phyloP scores from a whole-genome alignment of 1,140 invertebrate species.

The Capitella teleta region DNA sequence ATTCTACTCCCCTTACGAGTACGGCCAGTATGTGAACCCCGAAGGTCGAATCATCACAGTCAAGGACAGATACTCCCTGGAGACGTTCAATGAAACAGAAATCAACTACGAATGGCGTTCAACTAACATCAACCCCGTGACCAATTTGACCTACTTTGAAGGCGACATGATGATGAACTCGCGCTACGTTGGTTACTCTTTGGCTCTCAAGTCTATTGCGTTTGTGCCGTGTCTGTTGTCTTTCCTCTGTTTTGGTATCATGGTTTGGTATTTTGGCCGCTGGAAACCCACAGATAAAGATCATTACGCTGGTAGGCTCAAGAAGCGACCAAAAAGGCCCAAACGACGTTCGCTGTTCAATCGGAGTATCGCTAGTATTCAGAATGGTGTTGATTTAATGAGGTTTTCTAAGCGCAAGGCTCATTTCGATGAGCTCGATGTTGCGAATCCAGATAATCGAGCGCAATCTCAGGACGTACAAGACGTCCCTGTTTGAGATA shows the following conservation, averaged over 20 bases:
- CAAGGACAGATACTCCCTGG: conserved; percentile 32
- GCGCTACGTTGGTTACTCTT: conserved; percentile 42
- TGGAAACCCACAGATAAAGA: conserved; percentile 37
- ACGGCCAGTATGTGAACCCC: conserved; percentile 45
- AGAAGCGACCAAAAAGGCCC: conserved; percentile 23
- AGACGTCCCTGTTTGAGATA: too few relatives aligned
- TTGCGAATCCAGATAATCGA: too few relatives aligned
- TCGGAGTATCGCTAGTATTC: too few relatives aligned
- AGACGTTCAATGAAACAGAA: conserved; percentile 32
- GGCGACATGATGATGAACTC: conserved; percentile 47
- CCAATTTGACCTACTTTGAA: conserved; percentile 34
- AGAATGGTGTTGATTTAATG: too few relatives aligned
- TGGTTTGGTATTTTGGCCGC: conserved; percentile 45
- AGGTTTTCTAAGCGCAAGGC: too few relatives aligned
- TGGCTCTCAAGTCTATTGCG: conserved; percentile 42
- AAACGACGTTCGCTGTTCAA: too few relatives aligned
- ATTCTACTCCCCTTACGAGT: conserved; percentile 46
- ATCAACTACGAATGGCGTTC: conserved; percentile 41
- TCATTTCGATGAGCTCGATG: too few relatives aligned
- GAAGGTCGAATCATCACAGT: conserved; percentile 44
- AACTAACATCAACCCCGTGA: conserved; percentile 34
- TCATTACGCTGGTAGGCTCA: conserved; percentile 31
- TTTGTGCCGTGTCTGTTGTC: conserved; percentile 42
- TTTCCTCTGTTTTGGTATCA: conserved; percentile 42
- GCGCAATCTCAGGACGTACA: too few relatives aligned